phyloP scores from a whole-genome alignment of 2,113 vertebrate species.

The Erythrolamprus reginae region DNA sequence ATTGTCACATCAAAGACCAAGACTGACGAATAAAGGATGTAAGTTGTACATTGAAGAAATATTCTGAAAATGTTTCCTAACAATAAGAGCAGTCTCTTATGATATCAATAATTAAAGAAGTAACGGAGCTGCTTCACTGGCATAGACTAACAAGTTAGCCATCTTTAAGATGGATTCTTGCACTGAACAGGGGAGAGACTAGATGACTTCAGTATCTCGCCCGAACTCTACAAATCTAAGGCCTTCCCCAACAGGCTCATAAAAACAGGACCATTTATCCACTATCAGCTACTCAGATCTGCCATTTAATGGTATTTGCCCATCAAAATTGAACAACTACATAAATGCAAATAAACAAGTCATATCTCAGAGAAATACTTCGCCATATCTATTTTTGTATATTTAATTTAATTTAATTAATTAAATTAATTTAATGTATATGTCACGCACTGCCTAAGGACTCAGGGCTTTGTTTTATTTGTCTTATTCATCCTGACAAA shows the following conservation, averaged over 20 bases:
- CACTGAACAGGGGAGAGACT: background rate
- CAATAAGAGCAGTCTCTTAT: background rate
- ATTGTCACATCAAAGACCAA: background rate
- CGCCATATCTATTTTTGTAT: background rate
- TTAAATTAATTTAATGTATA: no score
- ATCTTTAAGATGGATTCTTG: background rate
- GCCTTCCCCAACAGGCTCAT: background rate
- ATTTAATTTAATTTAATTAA: no score
- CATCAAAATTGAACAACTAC: background rate
- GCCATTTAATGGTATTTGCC: background rate
- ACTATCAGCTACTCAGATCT: background rate
- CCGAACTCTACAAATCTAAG: background rate
- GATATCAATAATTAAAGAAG: background rate
- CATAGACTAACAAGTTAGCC: background rate
- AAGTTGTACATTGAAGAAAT: background rate
- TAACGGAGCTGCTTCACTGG: background rate
- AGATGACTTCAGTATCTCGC: background rate
- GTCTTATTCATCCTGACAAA: background rate
- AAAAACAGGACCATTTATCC: background rate
- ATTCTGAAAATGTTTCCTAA: background rate
- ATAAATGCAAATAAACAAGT: constrained; percentile 5
- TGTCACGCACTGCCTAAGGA: no score
- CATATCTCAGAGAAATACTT: background rate
- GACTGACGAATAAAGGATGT: background rate
- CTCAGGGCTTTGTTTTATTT: no score